Base-by-base conservation (phyloP, 2,797 vertebrate genomes). In the Chelonia mydas region DNA sequence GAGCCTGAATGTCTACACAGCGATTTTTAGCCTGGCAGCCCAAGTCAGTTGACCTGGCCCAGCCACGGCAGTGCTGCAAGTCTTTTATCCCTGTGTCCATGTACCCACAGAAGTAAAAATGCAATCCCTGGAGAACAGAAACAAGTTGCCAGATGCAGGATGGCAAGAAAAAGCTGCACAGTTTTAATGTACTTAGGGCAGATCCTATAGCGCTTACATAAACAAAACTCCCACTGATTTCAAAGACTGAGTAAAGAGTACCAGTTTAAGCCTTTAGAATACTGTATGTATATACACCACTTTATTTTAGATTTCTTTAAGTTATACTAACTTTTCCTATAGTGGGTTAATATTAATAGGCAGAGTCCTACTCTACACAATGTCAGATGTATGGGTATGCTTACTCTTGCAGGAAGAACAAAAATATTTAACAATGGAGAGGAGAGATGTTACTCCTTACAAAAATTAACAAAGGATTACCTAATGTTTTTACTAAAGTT, bases 321-420 rank as follows among this genome's bases (percentile, higher is more conserved):
- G 54, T 27, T 10, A 16, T 7, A 28, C 11, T 54, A 55, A 89
- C 89, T 57, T 86, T 90, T 81, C 47, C 78, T 81, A 21, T n/a
- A 57, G 81, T 77, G 92, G 37, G 86, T 90, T 85, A 90, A 85
- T 94, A 89, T 90, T 87, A n/a, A 61, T 6, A 74, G 85, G 50
- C 90, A 50, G 41, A 88, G 19, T 77, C 45, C 61, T 92, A 87
- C 76, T 87, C 87, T 65, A 82, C 88, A 84, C 79, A 83, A 41
- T 83, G 90, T 11, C 61, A 45, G 37, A 91, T 84, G 81, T 53
- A 84, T 83, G 82, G 49, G 17, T 90, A 90, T 0, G 0, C 81
- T 1, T 50, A 53, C 45, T 80, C 79, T 92, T 86, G 91, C 82
- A 92, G 37, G 27, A 81, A 88, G 49, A 87, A 50, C 91, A 89